These are phyloP conservation scores for Junco hyemalis DNA, from an alignment of 2,113 vertebrate genomes.

Conservation along the genomic window DNA sequence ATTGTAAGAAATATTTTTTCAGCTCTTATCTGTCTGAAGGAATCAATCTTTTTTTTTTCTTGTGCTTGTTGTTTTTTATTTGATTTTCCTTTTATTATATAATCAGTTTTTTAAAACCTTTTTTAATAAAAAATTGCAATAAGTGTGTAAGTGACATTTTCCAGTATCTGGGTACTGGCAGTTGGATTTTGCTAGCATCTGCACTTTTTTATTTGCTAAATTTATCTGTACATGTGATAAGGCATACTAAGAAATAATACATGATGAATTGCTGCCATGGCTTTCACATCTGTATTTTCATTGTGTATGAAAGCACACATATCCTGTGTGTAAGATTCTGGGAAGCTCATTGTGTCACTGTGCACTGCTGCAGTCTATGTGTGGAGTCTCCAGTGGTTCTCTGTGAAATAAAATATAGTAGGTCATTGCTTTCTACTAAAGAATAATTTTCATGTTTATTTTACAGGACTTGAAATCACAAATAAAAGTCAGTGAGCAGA, in stretches of 20 bases:
- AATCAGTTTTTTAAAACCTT: neutral
- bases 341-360: neutral
- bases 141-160: neutral
- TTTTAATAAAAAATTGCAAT: neutral
- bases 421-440: neutral
- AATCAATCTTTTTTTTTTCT: neutral
- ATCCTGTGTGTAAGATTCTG: neutral
- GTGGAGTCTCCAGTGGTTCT: neutral
- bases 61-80: neutral
- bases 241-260: neutral
- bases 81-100: neutral
- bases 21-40: neutral
- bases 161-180: neutral
- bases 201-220: neutral
- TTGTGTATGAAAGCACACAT: neutral
- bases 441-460: neutral
- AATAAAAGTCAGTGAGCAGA: neutral
- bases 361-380: neutral
- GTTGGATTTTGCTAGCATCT: neutral
- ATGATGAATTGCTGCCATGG: neutral
- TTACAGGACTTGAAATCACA: constrained; percentile 2
- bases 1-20: neutral
- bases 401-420: neutral
- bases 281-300: neutral
- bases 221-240: neutral